Evolutionary conservation across 2,113 vertebrate genomes (phyloP).

Genomic region (Aphelocoma coerulescens): DNA sequence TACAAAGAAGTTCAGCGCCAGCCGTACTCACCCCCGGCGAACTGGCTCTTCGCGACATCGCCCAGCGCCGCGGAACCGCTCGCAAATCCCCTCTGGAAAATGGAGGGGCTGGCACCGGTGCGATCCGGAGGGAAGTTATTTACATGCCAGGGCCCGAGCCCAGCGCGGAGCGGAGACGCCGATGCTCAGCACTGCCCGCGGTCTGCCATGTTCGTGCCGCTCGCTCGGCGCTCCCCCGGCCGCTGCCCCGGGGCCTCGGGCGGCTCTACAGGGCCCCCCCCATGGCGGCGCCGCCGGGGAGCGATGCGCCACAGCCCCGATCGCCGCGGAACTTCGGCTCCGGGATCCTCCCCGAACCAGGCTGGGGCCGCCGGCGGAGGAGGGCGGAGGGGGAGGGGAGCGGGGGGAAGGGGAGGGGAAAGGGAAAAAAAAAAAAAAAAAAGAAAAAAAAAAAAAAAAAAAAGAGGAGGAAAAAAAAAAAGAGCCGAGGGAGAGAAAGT

Average conservation of each 20-base stretch:
- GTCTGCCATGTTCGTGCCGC: slow-evolving; percentile 33
- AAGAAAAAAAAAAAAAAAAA: no score
- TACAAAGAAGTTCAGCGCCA: slow-evolving; percentile 55
- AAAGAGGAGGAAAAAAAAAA: no score
- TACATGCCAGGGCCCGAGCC: slow-evolving; percentile 13
- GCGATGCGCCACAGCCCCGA: slow-evolving; percentile 6
- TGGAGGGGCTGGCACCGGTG: slow-evolving; percentile 24
- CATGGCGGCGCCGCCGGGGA: neutral
- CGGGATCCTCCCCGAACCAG: neutral
- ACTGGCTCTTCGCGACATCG: slow-evolving; percentile 11
- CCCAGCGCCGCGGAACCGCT: slow-evolving; percentile 22
- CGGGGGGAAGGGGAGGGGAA: neutral
- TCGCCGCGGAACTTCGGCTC: slow-evolving; percentile 18
- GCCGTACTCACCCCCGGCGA: slow-evolving; percentile 54
- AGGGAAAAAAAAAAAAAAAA: no score
- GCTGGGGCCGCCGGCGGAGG: neutral
- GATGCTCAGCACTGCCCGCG: neutral
- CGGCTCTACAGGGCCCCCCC: slow-evolving; percentile 10
- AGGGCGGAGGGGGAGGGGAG: neutral
- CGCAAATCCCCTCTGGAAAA: slow-evolving; percentile 29
- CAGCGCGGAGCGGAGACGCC: neutral
- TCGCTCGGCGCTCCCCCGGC: neutral
- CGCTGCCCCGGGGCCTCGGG: slow-evolving; percentile 22
- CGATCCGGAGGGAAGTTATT: slow-evolving; percentile 41
- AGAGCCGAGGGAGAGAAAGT: no score